Percentiles rank a stretch among this genome's conserved stretches.
These are phyloP conservation scores for Erannis defoliaria DNA, from an alignment of 2,888 invertebrate genomes.

Conservation along the genomic window DNA sequence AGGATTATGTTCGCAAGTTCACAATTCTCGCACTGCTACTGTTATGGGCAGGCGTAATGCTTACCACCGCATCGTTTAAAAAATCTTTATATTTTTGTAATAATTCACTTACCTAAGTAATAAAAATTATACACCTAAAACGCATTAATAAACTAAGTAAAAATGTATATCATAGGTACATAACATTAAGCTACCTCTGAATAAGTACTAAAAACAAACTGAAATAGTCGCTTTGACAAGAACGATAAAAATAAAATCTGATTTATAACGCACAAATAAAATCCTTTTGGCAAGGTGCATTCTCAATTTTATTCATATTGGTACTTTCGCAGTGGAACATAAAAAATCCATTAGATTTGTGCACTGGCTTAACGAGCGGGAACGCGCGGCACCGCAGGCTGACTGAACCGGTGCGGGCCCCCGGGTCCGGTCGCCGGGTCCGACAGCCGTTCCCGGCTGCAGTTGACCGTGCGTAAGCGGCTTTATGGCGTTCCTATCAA, in stretches of 20 bases:
- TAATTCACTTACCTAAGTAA: no score
- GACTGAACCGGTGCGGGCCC: conserved; percentile 15
- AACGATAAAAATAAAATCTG: conserved; percentile 60
- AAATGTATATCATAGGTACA: conserved; percentile 4
- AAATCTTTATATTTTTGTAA: no score
- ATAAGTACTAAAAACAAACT: conserved; percentile 46
- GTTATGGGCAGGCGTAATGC: no score
- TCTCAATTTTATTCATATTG: conserved; percentile 70
- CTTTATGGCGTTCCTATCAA: conserved; percentile 63
- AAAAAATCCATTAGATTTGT: conserved; percentile 80
- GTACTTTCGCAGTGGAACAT: conserved; percentile 67
- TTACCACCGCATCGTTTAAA: no score
- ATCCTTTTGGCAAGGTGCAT: conserved; percentile 71
- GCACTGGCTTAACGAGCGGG: conserved; percentile 64
- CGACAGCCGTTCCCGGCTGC: conserved; percentile 11
- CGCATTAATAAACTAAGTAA: background rate
- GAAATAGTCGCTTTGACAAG: conserved; percentile 36
- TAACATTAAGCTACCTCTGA: conserved; percentile 34
- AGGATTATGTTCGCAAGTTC: no score
- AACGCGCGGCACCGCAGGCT: conserved; percentile 41
- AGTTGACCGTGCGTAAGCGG: conserved; percentile 71
- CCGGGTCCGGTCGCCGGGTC: no score
- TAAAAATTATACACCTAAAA: no score
- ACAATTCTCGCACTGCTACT: no score
- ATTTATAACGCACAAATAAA: conserved; percentile 57